These are phyloP conservation scores for Chrysopilus asiliformis DNA, from an alignment of 2,888 invertebrate species.

Conservation along the genomic window DNA sequence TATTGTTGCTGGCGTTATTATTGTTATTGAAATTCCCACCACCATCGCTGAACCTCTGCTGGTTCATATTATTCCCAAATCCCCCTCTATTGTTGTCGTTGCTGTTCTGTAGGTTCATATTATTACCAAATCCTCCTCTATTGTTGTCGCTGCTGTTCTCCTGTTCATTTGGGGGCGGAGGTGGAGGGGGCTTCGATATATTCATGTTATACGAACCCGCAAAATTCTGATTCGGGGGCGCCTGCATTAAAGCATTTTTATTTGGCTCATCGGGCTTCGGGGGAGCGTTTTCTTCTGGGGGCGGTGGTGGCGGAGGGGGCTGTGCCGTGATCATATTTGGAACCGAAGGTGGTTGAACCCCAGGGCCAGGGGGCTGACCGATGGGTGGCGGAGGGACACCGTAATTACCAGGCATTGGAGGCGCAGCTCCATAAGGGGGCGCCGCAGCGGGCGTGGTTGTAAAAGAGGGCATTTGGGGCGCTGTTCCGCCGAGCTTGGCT, in stretches of 20 bases:
- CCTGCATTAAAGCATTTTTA: too few relatives aligned
- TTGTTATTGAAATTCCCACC: neutral
- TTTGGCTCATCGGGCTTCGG: neutral
- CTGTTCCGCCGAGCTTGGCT: slow-evolving; percentile 21
- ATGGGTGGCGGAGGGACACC: slow-evolving; percentile 8
- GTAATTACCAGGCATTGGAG: slow-evolving; percentile 12
- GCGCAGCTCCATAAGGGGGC: slow-evolving; percentile 11
- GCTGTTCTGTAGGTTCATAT: slow-evolving; percentile 2
- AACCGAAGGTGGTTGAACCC: slow-evolving; percentile 7
- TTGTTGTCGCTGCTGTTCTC: slow-evolving; percentile 8
- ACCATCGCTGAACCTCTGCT: neutral
- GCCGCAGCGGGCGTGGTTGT: slow-evolving; percentile 13
- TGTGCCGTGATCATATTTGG: slow-evolving; percentile 6
- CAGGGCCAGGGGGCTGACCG: slow-evolving; percentile 11
- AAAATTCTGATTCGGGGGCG: neutral
- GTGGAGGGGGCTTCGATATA: slow-evolving; percentile 1
- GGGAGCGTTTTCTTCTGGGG: slow-evolving; percentile 1
- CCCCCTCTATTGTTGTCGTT: slow-evolving; percentile 7
- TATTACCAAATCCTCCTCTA: slow-evolving; percentile 2
- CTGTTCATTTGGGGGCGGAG: neutral
- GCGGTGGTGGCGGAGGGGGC: slow-evolving; percentile 1
- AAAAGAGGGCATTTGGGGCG: slow-evolving; percentile 10
- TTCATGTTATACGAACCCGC: too few relatives aligned
- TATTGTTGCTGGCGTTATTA: slow-evolving; percentile 1
- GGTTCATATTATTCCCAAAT: neutral